These are phyloP conservation scores for Porphyrio hochstetteri DNA, from an alignment of 2,113 vertebrate genomes.

Conservation along the genomic window DNA sequence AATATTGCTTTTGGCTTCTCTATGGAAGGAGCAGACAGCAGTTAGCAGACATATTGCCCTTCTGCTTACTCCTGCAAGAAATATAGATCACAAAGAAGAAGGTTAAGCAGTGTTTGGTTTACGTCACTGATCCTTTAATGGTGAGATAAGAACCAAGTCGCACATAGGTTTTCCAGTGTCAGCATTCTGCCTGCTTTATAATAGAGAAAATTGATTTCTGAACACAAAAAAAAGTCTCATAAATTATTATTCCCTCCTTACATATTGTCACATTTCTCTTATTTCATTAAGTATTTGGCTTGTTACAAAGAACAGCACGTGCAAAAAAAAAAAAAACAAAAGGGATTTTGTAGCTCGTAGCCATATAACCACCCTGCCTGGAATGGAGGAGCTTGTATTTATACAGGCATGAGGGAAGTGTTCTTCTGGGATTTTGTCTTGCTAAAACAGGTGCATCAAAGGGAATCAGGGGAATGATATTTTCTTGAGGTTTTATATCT, in stretches of 20 bases:
- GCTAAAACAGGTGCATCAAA: not conserved
- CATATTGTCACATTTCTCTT: constrained; percentile 16
- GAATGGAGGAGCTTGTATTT: not conserved
- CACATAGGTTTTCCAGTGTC: not conserved
- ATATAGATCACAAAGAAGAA: constrained; percentile 17
- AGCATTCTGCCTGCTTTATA: not conserved
- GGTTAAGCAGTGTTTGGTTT: constrained; percentile 47
- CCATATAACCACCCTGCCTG: not conserved
- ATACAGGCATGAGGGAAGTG: not conserved
- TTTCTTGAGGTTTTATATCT: not conserved
- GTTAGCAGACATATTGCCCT: not conserved
- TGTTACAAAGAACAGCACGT: not conserved
- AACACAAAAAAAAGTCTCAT: not conserved
- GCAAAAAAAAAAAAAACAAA: not conserved
- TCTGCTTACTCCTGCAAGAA: constrained; percentile 38
- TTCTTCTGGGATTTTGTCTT: not conserved
- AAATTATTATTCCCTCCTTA: constrained; percentile 23
- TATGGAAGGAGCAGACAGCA: not conserved
- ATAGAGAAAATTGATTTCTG: constrained; percentile 26
- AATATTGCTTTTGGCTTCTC: constrained; percentile 9
- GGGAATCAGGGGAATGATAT: not conserved
- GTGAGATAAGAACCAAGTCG: not conserved
- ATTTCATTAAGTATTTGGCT: not conserved
- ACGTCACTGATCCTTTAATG: constrained; percentile 3
- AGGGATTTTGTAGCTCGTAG: not conserved